These are phyloP conservation scores for Diadophis punctatus DNA, from an alignment of 2,113 vertebrate species.

Conservation along the genomic window DNA sequence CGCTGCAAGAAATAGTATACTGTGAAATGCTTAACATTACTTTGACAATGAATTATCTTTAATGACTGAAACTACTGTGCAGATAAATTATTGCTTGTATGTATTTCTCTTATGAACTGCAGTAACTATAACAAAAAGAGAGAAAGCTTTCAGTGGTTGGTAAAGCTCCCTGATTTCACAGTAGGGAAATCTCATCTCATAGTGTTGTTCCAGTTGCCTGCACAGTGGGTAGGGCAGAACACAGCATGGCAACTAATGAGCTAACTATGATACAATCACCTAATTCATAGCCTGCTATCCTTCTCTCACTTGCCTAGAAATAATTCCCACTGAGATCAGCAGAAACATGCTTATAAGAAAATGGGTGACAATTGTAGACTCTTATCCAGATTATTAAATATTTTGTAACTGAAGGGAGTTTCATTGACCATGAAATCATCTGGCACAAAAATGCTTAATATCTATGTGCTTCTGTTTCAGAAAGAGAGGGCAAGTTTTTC, in stretches of 20 bases:
- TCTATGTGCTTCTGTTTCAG: background rate
- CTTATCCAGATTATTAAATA: background rate
- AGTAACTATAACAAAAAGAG: background rate
- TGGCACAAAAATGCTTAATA: background rate
- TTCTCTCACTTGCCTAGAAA: background rate
- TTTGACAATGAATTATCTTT: background rate
- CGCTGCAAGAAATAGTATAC: background rate
- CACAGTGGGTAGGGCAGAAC: background rate
- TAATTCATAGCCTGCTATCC: background rate
- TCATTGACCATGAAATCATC: background rate
- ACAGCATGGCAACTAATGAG: background rate
- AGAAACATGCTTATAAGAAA: background rate
- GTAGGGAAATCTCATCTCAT: background rate
- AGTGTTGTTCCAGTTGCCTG: background rate
- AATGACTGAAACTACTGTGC: background rate
- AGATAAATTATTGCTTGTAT: background rate
- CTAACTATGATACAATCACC: background rate
- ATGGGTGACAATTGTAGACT: background rate
- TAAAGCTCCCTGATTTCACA: background rate
- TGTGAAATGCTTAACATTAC: background rate
- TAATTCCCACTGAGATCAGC: background rate
- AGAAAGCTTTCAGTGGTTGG: background rate
- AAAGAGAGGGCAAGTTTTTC: background rate
- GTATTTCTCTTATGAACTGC: background rate
- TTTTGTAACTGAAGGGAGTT: background rate